A percentile compares a stretch with the other conserved stretches of the same genome.
These are phyloP conservation scores for Microcebus ravelobensis DNA, from an alignment of 2,113 vertebrate species.

Conservation along the genomic window DNA sequence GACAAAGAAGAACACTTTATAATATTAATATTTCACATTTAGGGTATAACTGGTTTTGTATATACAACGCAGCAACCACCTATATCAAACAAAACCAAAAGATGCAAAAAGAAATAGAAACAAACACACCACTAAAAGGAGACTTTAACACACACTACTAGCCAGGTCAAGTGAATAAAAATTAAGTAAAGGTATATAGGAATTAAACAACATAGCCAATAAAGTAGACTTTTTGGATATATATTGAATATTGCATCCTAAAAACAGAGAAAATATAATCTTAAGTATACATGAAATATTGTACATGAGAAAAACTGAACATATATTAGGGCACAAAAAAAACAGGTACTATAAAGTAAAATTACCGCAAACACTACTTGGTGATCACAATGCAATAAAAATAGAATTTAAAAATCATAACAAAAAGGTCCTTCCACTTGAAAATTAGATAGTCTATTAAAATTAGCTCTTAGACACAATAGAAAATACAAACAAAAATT, in stretches of 20 bases:
- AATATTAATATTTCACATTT: constrained; percentile 37
- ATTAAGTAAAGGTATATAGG: not conserved
- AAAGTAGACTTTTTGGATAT: not conserved
- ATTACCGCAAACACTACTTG: not conserved
- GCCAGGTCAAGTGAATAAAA: not conserved
- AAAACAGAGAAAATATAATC: not conserved
- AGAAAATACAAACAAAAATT: not conserved
- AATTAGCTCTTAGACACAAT: not conserved
- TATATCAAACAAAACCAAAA: not conserved
- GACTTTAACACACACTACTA: not conserved
- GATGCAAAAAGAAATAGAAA: not conserved
- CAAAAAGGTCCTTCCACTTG: not conserved
- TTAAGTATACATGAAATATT: not conserved
- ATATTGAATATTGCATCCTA: not conserved
- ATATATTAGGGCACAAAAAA: constrained; percentile 15
- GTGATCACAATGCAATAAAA: not conserved
- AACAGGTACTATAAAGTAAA: not conserved
- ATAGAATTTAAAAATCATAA: not conserved
- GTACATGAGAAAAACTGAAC: not conserved
- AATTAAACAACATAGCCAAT: not conserved
- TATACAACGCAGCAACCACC: not conserved
- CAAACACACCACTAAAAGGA: not conserved
- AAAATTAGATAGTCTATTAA: constrained; percentile 10
- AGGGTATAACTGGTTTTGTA: not conserved
- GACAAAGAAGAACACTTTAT: not conserved